These are phyloP conservation scores for Galaxias olidus DNA, from an alignment of 2,797 vertebrate species.

Conservation along the genomic window DNA sequence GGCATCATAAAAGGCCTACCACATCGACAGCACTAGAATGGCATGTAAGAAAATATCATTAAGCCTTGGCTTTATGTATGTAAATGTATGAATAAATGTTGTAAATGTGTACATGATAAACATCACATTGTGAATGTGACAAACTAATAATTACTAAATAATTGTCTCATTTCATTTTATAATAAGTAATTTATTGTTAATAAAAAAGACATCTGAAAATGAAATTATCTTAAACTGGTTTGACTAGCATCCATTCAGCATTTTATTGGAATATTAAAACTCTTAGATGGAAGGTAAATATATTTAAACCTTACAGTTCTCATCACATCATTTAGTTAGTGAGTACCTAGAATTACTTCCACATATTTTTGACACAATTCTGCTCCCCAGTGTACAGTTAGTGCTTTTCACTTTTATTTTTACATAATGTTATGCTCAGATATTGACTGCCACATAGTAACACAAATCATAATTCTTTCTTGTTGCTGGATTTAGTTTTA, in stretches of 20 bases:
- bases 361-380: too few species aligned
- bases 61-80: constrained; percentile 17
- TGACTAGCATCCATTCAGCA: not conserved
- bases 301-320: too few species aligned
- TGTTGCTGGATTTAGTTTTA: too few species aligned
- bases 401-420: too few species aligned
- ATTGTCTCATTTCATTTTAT: constrained; percentile 67
- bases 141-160: constrained; percentile 42
- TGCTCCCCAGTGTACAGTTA: too few species aligned
- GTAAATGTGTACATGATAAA: constrained; percentile 41
- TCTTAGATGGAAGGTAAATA: too few species aligned
- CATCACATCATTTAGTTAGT: too few species aligned
- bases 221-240: constrained; percentile 3
- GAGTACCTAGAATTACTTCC: too few species aligned
- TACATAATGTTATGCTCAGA: too few species aligned
- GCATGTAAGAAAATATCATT: constrained; percentile 39
- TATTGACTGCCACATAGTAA: too few species aligned
- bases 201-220: constrained; percentile 57
- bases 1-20: constrained; percentile 29
- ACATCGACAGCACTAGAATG: constrained; percentile 37
- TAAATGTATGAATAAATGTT: constrained; percentile 36
- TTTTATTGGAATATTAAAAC: too few species aligned
- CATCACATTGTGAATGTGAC: constrained; percentile 36
- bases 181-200: constrained; percentile 73
- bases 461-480: too few species aligned